These are phyloP conservation scores for Myiotriccus ornatus DNA, from an alignment of 2,797 vertebrate genomes.

Conservation along the genomic window DNA sequence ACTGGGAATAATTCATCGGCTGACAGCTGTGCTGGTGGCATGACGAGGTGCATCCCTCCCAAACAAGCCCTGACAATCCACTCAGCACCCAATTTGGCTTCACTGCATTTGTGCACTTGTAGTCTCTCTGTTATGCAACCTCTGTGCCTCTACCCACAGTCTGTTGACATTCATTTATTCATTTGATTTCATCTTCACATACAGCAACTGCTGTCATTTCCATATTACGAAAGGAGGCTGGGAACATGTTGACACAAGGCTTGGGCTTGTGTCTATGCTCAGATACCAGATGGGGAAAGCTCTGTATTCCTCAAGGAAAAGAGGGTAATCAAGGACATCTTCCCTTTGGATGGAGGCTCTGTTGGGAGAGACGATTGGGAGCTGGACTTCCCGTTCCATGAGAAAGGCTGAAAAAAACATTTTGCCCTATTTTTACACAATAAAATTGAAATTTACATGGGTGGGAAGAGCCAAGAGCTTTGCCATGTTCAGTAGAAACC, in stretches of 20 bases:
- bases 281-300: slow-evolving; percentile 29
- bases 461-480: background rate
- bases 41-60: slow-evolving; percentile 4
- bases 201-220: slow-evolving; percentile 41
- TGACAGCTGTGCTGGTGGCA: slow-evolving; percentile 45
- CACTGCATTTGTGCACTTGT: slow-evolving; percentile 31
- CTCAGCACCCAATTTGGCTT: slow-evolving; percentile 24
- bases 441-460: background rate
- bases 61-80: slow-evolving; percentile 35
- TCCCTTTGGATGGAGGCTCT: background rate
- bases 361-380: background rate
- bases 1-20: slow-evolving; percentile 10
- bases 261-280: slow-evolving; percentile 16
- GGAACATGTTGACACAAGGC: slow-evolving; percentile 35
- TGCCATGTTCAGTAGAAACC: background rate
- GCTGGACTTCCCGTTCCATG: background rate
- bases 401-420: background rate
- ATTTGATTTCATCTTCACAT: slow-evolving; percentile 39
- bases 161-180: slow-evolving; percentile 66
- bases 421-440: background rate
- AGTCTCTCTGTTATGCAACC: slow-evolving; percentile 28
- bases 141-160: slow-evolving; percentile 35
- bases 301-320: background rate
- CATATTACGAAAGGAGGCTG: background rate
- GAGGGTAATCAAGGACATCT: slow-evolving; percentile 31